Conservation (phyloP, 2,888 invertebrate genomes). For the Penaeus monodon region DNA sequence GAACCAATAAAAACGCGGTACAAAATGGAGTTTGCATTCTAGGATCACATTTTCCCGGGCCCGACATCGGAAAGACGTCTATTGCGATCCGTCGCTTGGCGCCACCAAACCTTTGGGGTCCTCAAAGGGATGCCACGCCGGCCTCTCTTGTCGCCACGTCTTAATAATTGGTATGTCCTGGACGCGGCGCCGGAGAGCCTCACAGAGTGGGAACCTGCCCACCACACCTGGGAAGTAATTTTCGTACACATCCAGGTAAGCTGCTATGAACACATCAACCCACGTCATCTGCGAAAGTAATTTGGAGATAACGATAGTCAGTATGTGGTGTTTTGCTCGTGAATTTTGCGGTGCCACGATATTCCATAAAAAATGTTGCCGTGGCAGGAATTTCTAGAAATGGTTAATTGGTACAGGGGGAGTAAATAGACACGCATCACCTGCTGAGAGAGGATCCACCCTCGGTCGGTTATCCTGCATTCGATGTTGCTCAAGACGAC, state of each 20-base stretch:
- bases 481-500: conserved; percentile 8
- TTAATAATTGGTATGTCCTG: conserved; percentile 7
- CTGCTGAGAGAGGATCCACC: conserved; percentile 24
- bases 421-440: neutral
- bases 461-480: conserved; percentile 9
- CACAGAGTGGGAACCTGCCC: neutral
- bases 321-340: neutral
- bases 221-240: conserved; percentile 6
- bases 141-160: conserved; percentile 19
- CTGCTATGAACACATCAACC: conserved; percentile 41
- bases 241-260: conserved; percentile 33
- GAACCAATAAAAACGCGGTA: too few species aligned
- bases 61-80: too few species aligned
- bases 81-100: too few species aligned
- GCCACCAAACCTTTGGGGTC: conserved; percentile 1
- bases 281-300: conserved; percentile 33
- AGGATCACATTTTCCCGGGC: too few species aligned
- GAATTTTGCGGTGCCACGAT: neutral
- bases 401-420: too few species aligned
- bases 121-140: conserved; percentile 22
- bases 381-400: too few species aligned
- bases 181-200: conserved; percentile 1
- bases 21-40: too few species aligned
- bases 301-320: neutral
- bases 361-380: too few species aligned